phyloP scores from a whole-genome alignment of 2,113 vertebrate species.

The Craseonycteris thonglongyai region DNA sequence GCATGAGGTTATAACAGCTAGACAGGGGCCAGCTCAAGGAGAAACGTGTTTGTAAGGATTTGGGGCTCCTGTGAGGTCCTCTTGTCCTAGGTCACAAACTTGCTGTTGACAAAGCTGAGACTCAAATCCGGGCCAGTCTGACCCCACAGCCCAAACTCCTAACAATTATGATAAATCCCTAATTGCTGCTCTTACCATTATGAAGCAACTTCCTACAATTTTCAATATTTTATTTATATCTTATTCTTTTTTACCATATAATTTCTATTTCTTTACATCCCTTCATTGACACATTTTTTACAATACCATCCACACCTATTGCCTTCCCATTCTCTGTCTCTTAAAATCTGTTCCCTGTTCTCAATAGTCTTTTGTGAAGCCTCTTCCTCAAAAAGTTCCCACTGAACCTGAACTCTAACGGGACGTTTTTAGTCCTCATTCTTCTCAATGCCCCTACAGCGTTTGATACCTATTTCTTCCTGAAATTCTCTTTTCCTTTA shows the following conservation, averaged over 20 bases:
- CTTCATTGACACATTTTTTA: not conserved
- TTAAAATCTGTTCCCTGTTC: not conserved
- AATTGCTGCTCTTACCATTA: not conserved
- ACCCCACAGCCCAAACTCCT: not conserved
- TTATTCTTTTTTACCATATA: not conserved
- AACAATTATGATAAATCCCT: not conserved
- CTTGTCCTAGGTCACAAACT: not conserved
- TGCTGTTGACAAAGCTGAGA: not conserved
- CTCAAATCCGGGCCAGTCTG: not conserved
- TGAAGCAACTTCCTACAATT: not conserved
- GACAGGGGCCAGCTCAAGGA: not conserved
- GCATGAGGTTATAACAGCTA: not conserved
- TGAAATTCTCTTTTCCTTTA: not conserved
- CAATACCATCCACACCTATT: not conserved
- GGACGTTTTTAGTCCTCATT: not conserved
- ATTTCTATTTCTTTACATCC: not conserved
- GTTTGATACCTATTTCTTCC: not conserved
- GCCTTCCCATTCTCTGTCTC: not conserved
- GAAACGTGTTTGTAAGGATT: not conserved
- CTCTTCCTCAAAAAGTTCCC: not conserved
- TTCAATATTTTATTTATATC: not conserved
- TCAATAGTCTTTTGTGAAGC: not conserved
- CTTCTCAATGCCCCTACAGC: not conserved
- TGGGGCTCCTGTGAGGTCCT: not conserved
- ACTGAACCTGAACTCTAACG: not conserved